Conservation (phyloP, 1,140 invertebrate species). For the Acyrthosiphon pisum region DNA sequence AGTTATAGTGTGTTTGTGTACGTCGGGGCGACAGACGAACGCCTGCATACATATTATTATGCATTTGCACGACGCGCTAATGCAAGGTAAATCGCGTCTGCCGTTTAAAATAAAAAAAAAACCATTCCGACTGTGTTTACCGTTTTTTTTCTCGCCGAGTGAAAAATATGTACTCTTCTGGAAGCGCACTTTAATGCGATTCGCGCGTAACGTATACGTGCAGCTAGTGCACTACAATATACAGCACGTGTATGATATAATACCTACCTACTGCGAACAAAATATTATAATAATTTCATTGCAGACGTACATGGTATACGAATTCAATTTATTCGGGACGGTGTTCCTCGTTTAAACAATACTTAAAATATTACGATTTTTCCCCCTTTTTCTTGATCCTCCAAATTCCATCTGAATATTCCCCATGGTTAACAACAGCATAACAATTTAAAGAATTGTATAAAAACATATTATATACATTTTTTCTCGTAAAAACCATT, state of each 20-base stretch:
- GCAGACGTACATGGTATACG: neutral
- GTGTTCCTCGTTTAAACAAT: neutral
- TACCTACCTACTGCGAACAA: neutral
- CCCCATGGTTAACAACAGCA: neutral
- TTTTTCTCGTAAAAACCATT: neutral
- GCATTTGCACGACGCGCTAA: neutral
- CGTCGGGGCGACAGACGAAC: neutral
- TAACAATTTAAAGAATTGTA: neutral
- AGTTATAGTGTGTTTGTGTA: neutral
- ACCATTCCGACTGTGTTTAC: neutral
- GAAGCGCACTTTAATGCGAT: neutral
- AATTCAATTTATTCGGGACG: slow-evolving; percentile 2
- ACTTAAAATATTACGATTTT: neutral
- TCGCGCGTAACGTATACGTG: neutral
- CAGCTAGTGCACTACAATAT: neutral
- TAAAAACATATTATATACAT: neutral
- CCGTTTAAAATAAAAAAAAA: neutral
- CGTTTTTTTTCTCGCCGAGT: neutral
- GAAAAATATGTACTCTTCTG: neutral
- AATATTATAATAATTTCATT: neutral
- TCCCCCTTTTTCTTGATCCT: neutral
- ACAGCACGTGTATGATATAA: neutral
- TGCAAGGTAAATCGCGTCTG: neutral
- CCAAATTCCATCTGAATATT: neutral
- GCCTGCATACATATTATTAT: neutral